Evolutionary conservation across 2,888 invertebrate species (phyloP), one percentile per base, ranked within the genome.

Genomic region (Cantharis lateralis): DNA sequence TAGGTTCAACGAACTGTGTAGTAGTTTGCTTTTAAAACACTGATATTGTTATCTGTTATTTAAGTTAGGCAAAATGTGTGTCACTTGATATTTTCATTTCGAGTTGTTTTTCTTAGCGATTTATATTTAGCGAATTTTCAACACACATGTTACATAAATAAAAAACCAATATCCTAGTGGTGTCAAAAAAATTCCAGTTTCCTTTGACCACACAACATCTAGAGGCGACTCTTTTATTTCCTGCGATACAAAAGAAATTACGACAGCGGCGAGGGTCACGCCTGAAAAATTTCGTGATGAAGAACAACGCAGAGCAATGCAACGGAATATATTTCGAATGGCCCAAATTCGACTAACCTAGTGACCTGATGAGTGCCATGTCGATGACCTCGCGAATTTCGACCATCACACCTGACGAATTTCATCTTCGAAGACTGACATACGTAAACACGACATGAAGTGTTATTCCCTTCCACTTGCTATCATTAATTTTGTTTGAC

Each of bases 321-420:
- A 81, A 82, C 81, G 82, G 81, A 78, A 80, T 77, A 78, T 81
- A 80, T 82, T 84, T 83, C 81, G 82, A 83, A 74, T 81, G 83
- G 80, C 82, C 84, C 82, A 82, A 84, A 84, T 83, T 81, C 84
- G 80, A 84, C 83, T 84, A 84, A 84, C 84, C 84, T 76, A 84
- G 82, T 84, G 83, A 84, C 84, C 84, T 74, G 81, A 79, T 82
- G 83, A 80, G 79, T 82, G 76, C 75, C 75, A 79, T 81, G 80
- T 80, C 81, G 76, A 78, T 78, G 80, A 80, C 80, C 82, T 74
- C 77, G 61, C 74, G 77, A 77, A 75, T 81, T 82, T 82, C 79
- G 81, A 69, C 73, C 69, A 70, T 24, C 64, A 28, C 70, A 78
- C 75, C 78, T 78, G 75, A 70, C 78, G 63, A 71, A 71, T 63